Conservation (phyloP, 2,888 invertebrate species). For the Sarcophaga rosellei region DNA sequence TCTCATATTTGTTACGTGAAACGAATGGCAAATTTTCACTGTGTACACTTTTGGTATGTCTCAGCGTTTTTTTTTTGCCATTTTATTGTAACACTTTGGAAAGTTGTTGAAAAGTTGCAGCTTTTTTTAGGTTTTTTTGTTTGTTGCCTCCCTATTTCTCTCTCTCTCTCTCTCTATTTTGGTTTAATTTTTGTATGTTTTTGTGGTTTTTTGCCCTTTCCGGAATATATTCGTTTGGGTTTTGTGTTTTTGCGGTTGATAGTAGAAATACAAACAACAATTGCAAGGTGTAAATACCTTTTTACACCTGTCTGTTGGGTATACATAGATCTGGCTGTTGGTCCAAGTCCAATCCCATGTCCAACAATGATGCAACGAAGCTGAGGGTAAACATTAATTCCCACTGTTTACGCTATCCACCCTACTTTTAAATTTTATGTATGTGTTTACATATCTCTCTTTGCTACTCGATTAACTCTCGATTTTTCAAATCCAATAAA, state of each 20-base stretch:
- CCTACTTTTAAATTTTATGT: too few species aligned
- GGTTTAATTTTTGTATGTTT: slow-evolving; percentile 19
- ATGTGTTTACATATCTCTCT: too few species aligned
- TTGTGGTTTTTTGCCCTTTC: not conserved
- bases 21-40: not conserved
- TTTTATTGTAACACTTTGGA: slow-evolving; percentile 42
- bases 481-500: too few species aligned
- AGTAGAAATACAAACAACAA: too few species aligned
- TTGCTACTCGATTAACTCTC: too few species aligned
- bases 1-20: not conserved
- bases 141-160: not conserved
- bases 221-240: not conserved
- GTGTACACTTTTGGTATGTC: slow-evolving; percentile 31
- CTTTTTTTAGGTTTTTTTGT: slow-evolving; percentile 32
- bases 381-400: too few species aligned
- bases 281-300: too few species aligned
- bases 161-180: not conserved
- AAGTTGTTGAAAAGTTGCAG: slow-evolving; percentile 58
- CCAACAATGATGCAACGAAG: too few species aligned
- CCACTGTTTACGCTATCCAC: too few species aligned
- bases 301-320: too few species aligned
- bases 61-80: slow-evolving; percentile 49
- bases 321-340: too few species aligned
- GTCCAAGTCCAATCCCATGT: too few species aligned
- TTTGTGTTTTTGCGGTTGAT: slow-evolving; percentile 17